Conservation (phyloP, 1,140 invertebrate genomes). For the Procambarus clarkii region DNA sequence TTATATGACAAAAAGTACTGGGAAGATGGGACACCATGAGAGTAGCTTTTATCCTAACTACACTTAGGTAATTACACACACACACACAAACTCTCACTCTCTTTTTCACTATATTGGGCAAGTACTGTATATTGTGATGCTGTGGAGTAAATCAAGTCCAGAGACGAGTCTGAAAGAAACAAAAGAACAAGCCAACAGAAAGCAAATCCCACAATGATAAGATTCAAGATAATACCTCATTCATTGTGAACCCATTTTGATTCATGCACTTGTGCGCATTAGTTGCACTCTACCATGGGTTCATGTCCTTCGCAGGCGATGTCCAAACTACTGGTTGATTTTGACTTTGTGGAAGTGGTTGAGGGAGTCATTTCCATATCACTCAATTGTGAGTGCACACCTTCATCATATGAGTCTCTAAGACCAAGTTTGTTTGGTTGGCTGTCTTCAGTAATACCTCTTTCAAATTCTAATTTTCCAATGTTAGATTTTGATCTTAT, state of each 20-base stretch:
- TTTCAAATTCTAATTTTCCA: not conserved
- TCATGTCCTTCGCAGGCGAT: not conserved
- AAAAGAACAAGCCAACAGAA: not conserved
- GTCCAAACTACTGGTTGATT: constrained; percentile 46
- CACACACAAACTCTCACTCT: no score
- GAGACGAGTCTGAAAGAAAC: not conserved
- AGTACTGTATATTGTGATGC: no score
- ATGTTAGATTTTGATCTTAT: constrained; percentile 8
- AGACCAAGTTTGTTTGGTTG: constrained; percentile 1
- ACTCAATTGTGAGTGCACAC: constrained; percentile 40
- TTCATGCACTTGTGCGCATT: constrained; percentile 38
- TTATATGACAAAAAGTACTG: no score
- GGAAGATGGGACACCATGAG: no score
- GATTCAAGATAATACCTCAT: constrained; percentile 42
- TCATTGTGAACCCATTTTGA: constrained; percentile 21
- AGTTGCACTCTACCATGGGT: constrained; percentile 52
- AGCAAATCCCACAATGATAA: not conserved
- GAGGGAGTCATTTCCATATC: constrained; percentile 26
- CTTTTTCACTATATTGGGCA: no score
- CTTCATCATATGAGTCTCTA: constrained; percentile 52
- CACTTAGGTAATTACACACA: no score
- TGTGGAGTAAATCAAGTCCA: no score
- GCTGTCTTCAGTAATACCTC: not conserved
- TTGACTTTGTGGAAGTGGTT: constrained; percentile 4
- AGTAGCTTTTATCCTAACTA: no score